These are phyloP conservation scores for Chrysina gloriosa DNA, from an alignment of 2,888 invertebrate genomes.

Conservation along the genomic window DNA sequence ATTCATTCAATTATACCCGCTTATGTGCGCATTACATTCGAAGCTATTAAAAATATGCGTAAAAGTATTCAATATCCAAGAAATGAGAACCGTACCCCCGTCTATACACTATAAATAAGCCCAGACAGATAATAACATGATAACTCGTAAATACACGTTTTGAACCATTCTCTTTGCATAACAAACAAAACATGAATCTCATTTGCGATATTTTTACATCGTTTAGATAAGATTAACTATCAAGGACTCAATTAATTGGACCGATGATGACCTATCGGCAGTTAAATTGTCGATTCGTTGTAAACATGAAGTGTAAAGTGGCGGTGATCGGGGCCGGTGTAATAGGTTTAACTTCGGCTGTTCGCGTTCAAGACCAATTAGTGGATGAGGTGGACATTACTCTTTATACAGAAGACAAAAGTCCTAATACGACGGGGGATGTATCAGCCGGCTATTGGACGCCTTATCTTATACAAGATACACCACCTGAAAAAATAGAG, in stretches of 20 bases:
- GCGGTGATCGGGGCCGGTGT: conserved; percentile 83
- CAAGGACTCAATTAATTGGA: neutral
- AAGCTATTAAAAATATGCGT: too few species aligned
- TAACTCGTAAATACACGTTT: neutral
- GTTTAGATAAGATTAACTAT: conserved; percentile 4
- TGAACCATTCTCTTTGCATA: neutral
- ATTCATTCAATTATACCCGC: too few species aligned
- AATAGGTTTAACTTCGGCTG: conserved; percentile 77
- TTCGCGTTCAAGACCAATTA: conserved; percentile 73
- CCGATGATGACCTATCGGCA: neutral
- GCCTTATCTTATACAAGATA: conserved; percentile 73
- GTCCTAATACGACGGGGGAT: conserved; percentile 81
- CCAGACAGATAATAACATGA: neutral
- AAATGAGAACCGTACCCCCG: too few species aligned
- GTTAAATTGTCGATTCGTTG: neutral
- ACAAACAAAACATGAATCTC: too few species aligned
- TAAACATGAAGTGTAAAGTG: conserved; percentile 45
- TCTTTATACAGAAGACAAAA: conserved; percentile 72
- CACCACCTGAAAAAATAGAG: conserved; percentile 68
- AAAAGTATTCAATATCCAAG: too few species aligned
- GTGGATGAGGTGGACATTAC: conserved; percentile 67
- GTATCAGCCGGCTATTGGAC: conserved; percentile 82
- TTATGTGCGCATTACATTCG: too few species aligned
- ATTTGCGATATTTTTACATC: neutral
- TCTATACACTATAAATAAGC: neutral